Conservation (phyloP, 2,888 invertebrate species). For the Pterostichus niger region DNA sequence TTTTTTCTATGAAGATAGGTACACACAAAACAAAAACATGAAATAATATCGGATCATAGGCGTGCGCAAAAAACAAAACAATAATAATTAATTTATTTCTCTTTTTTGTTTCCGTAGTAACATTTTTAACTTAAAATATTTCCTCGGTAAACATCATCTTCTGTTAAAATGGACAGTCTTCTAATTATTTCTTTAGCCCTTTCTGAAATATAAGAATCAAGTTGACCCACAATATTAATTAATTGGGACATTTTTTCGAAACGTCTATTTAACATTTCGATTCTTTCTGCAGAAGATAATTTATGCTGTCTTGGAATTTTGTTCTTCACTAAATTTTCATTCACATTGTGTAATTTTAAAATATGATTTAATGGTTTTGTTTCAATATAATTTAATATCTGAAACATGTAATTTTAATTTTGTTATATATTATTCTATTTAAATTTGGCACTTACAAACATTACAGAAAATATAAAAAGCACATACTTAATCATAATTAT, state of each 20-base stretch:
- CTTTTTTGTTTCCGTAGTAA: neutral
- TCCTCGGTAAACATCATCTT: conserved; percentile 71
- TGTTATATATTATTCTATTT: neutral
- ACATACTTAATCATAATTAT: neutral
- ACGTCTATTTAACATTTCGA: conserved; percentile 76
- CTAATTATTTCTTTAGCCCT: conserved; percentile 75
- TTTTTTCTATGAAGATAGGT: neutral
- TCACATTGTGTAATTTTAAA: conserved; percentile 12
- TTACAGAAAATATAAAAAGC: neutral
- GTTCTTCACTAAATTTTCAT: neutral
- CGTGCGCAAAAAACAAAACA: neutral
- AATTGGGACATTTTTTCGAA: conserved; percentile 78
- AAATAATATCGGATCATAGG: neutral
- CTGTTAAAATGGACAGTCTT: conserved; percentile 77
- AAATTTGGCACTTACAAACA: conserved; percentile 26
- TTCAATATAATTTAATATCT: neutral
- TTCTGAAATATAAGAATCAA: conserved; percentile 78
- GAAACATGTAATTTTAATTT: conserved; percentile 34
- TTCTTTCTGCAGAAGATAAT: conserved; percentile 70
- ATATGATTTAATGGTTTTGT: conserved; percentile 11
- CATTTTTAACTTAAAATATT: neutral
- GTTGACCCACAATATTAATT: conserved; percentile 78
- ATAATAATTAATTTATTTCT: neutral
- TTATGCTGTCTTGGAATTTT: conserved; percentile 4
- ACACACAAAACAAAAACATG: neutral